Evolutionary conservation across 1,140 invertebrate species (phyloP).

Genomic region (Zaprionus tsacasi): DNA sequence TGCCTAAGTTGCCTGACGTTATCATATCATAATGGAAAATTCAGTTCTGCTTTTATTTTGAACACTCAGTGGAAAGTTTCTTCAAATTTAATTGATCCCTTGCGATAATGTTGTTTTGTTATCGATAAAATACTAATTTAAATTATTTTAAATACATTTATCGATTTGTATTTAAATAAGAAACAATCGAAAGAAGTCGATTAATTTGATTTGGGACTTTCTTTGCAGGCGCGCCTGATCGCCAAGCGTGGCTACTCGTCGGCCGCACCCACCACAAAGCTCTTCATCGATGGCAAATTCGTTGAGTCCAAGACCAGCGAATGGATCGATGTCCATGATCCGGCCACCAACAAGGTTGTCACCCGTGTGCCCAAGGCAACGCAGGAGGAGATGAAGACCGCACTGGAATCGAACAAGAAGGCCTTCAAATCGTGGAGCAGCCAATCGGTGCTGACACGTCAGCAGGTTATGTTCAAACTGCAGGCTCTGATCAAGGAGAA

Average conservation of each 20-base stretch:
- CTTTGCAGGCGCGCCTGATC: conserved; percentile 59
- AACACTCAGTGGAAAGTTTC: not conserved
- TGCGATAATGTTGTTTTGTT: too few species aligned
- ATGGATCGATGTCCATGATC: conserved; percentile 98
- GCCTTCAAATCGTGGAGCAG: conserved; percentile 93
- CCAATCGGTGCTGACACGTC: conserved; percentile 96
- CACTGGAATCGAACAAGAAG: conserved; percentile 93
- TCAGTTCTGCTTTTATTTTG: not conserved
- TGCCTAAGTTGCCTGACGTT: conserved; percentile 6
- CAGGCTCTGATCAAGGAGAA: conserved; percentile 87
- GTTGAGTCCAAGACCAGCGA: conserved; percentile 96
- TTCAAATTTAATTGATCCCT: not conserved
- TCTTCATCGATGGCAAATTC: conserved; percentile 98
- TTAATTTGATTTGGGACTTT: not conserved
- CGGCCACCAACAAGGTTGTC: conserved; percentile 94
- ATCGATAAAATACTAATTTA: not conserved
- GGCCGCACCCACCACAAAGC: conserved; percentile 90
- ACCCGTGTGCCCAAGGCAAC: conserved; percentile 96
- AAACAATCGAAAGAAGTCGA: not conserved
- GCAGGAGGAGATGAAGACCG: conserved; percentile 94
- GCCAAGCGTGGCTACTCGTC: conserved; percentile 72
- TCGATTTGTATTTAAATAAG: not conserved
- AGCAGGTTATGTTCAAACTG: conserved; percentile 97
- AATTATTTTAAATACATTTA: not conserved
- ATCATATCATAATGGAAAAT: not conserved